phyloP scores from a whole-genome alignment of 2,888 invertebrate genomes.

The Orthosia gothica region DNA sequence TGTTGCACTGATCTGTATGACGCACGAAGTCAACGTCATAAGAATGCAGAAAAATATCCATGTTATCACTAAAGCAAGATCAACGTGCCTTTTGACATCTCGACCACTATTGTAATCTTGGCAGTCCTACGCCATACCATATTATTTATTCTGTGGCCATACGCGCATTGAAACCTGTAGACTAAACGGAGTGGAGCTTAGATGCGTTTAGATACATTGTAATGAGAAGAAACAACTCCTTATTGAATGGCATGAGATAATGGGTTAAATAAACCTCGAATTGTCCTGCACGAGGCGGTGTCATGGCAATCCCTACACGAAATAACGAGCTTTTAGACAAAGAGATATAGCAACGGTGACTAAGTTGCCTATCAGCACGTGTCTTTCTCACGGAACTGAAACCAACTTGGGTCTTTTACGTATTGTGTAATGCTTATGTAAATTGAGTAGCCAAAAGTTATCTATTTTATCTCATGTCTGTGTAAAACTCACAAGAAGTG shows the following conservation, averaged over 20 bases:
- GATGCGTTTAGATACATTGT: background rate
- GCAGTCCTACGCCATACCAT: background rate
- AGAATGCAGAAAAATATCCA: background rate
- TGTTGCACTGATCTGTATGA: constrained; percentile 10
- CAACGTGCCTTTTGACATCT: background rate
- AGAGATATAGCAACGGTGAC: background rate
- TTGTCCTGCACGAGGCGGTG: background rate
- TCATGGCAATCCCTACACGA: background rate
- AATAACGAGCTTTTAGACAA: background rate
- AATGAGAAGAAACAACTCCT: background rate
- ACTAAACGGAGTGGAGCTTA: background rate
- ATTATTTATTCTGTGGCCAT: too few relatives aligned
- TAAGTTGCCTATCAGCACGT: background rate
- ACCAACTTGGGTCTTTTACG: background rate
- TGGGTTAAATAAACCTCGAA: background rate
- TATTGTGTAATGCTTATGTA: background rate
- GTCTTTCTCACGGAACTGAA: background rate
- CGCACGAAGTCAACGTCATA: constrained; percentile 2
- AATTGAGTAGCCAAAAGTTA: constrained; percentile 10
- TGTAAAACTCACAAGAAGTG: constrained; percentile 16
- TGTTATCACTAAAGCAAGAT: constrained; percentile 7
- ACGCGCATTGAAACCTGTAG: too few relatives aligned
- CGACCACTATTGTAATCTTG: background rate
- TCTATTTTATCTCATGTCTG: constrained; percentile 8
- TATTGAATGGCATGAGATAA: background rate